phyloP scores from a whole-genome alignment of 2,888 invertebrate species.

The Limnephilus rhombicus region DNA sequence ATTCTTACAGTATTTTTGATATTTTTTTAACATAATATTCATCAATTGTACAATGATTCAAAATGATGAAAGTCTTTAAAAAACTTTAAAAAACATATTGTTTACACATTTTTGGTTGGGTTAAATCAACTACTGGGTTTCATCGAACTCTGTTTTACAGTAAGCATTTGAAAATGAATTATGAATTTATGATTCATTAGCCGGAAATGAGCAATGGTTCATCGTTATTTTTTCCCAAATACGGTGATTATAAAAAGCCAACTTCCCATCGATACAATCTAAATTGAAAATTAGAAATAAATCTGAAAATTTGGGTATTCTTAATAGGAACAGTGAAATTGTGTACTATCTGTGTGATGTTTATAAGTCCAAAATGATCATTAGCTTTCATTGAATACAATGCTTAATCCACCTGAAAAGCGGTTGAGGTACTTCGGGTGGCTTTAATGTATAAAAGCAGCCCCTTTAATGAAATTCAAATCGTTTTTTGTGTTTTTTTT shows the following conservation, averaged over 20 bases:
- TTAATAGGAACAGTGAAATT: background rate
- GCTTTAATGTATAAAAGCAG: background rate
- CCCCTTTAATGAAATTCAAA: background rate
- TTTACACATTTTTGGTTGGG: background rate
- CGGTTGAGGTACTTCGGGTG: background rate
- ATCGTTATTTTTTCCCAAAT: slow-evolving; percentile 56
- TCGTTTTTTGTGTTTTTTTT: background rate
- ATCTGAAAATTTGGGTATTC: background rate
- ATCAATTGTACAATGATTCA: too few species aligned
- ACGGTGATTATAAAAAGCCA: slow-evolving; percentile 14
- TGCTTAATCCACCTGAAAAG: background rate
- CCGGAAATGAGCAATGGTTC: slow-evolving; percentile 53
- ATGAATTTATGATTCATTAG: slow-evolving; percentile 44
- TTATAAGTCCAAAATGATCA: slow-evolving; percentile 3
- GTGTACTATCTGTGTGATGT: background rate
- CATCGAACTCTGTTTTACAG: background rate
- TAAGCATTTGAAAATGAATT: slow-evolving; percentile 36
- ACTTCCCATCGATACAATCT: background rate
- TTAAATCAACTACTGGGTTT: background rate
- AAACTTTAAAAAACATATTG: too few species aligned
- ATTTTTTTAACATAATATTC: too few species aligned
- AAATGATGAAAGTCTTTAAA: too few species aligned
- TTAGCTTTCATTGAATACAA: background rate
- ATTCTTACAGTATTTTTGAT: too few species aligned
- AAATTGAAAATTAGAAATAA: background rate